Evolutionary conservation across 2,888 invertebrate species (phyloP).

Genomic region (Epicampocera succincta): DNA sequence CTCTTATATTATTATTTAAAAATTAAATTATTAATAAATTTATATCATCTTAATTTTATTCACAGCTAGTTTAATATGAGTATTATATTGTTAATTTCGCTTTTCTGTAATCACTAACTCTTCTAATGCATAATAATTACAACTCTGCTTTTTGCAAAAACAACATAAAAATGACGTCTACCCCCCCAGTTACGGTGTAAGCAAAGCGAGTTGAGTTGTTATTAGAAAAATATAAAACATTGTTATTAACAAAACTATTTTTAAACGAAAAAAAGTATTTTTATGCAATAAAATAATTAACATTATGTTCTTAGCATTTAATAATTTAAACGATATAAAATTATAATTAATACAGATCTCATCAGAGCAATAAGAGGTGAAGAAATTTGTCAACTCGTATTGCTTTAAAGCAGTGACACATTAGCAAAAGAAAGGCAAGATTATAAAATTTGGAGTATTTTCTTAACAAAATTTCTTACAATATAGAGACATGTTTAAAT

Average conservation of each 20-base stretch:
- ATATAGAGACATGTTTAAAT: constrained; percentile 1
- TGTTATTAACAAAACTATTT: constrained; percentile 13
- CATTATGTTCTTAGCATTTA: neutral
- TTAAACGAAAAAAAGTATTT: constrained; percentile 1
- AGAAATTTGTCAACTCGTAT: neutral
- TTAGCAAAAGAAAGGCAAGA: constrained; percentile 1
- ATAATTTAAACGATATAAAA: neutral
- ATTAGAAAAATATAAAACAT: constrained; percentile 36
- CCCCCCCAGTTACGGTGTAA: constrained; percentile 49
- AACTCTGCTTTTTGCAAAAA: constrained; percentile 38
- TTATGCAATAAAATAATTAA: constrained; percentile 13
- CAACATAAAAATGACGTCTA: constrained; percentile 32
- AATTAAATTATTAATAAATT: too few relatives aligned
- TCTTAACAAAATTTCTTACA: constrained; percentile 11
- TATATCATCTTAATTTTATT: too few relatives aligned
- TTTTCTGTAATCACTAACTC: constrained; percentile 8
- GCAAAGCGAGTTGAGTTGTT: constrained; percentile 63
- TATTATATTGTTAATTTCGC: too few relatives aligned
- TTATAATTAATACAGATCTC: neutral
- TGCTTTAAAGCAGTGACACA: constrained; percentile 15
- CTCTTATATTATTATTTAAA: too few relatives aligned
- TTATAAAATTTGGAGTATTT: constrained; percentile 20
- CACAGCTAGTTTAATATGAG: too few relatives aligned
- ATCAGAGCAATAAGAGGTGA: neutral
- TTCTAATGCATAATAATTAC: constrained; percentile 15